phyloP scores from a whole-genome alignment of 2,113 vertebrate species.

The Sisor rabdophorus region DNA sequence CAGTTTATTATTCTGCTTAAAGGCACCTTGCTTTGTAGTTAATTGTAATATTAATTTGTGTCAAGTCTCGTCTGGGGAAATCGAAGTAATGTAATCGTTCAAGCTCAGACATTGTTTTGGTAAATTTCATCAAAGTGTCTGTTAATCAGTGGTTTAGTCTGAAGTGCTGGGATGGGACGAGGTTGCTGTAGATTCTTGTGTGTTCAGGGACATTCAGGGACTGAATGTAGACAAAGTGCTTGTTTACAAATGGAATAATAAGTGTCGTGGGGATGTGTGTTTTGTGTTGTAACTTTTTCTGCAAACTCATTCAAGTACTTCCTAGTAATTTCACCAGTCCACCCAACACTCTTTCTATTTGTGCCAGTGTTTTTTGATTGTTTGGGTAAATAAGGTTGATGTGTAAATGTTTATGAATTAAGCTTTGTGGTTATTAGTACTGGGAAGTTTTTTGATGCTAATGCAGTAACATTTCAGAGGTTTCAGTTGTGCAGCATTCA shows the following conservation, averaged over 20 bases:
- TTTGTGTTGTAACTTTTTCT: not conserved
- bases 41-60: slow-evolving; percentile 12
- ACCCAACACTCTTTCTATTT: not conserved
- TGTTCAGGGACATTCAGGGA: not conserved
- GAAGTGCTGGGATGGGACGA: not conserved
- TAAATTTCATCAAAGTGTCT: not conserved
- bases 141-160: not conserved
- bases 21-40: not conserved
- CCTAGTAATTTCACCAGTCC: not conserved
- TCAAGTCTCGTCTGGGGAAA: not conserved
- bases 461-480: too few species aligned
- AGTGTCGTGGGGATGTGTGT: slow-evolving; percentile 7
- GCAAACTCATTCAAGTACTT: not conserved
- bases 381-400: too few species aligned
- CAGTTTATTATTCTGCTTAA: not conserved
- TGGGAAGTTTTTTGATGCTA: too few species aligned
- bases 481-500: too few species aligned
- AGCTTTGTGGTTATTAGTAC: too few species aligned
- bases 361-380: not conserved
- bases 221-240: slow-evolving; percentile 1
- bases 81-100: not conserved
- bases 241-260: slow-evolving; percentile 31
- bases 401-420: too few species aligned
- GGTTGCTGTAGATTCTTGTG: not conserved
- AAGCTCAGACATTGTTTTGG: not conserved